These are phyloP conservation scores for Syngnathus rostellatus DNA, from an alignment of 2,797 vertebrate species.

Conservation along the genomic window DNA sequence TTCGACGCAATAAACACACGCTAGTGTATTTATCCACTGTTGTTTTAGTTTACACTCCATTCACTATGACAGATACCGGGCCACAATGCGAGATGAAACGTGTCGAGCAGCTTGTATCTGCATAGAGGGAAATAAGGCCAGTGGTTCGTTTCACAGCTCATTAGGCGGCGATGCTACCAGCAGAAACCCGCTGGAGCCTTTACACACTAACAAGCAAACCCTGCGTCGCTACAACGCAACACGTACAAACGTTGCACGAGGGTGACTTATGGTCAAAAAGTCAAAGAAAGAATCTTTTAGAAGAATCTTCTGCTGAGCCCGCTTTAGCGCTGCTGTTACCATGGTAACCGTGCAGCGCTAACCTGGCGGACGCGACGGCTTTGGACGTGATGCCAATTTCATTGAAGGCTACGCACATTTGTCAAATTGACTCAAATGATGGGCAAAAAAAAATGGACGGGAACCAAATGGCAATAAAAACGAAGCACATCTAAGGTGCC, in stretches of 20 bases:
- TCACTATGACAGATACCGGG: neutral
- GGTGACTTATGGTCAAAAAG: neutral
- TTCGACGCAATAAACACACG: neutral
- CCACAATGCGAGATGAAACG: neutral
- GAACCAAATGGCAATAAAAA: too few species aligned
- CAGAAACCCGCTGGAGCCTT: neutral
- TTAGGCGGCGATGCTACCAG: neutral
- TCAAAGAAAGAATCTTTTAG: neutral
- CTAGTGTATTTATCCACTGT: neutral
- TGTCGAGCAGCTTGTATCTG: neutral
- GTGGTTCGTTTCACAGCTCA: constrained; percentile 1
- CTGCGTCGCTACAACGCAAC: neutral
- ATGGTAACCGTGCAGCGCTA: constrained; percentile 24
- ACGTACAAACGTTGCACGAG: neutral
- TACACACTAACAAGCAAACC: neutral
- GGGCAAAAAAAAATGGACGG: too few species aligned
- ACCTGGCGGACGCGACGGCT: neutral
- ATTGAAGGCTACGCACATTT: neutral
- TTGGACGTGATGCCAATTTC: neutral
- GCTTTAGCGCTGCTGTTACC: constrained; percentile 19
- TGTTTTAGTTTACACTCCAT: neutral
- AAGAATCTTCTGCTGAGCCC: constrained; percentile 11
- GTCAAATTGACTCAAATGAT: too few species aligned
- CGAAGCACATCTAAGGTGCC: too few species aligned
- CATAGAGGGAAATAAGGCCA: constrained; percentile 1